Evolutionary conservation across 2,797 vertebrate genomes (phyloP), one percentile per base, ranked within the genome.

Genomic region (Schizothorax lantsangensis): DNA sequence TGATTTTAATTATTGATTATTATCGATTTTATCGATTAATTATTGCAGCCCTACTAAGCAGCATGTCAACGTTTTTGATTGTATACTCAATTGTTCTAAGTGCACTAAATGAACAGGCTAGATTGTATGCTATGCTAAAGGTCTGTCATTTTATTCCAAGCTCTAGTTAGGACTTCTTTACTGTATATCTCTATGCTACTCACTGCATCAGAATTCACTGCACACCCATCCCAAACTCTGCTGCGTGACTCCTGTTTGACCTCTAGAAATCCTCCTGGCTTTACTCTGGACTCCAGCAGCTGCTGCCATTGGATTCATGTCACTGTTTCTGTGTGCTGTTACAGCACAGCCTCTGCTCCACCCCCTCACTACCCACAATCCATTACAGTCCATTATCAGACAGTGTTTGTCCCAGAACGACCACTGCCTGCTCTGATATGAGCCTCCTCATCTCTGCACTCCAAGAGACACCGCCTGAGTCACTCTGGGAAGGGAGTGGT

Each of bases 301-400:
- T 72, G 81, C 81, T 54, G 33, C 66, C 68, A 38, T 72, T 83
- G 15, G 38, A 72, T 72, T 57, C 38, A 71, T 71, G 68, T 71
- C 66, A 71, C 66, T 40, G 80, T 71, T 52, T 82, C 47, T 54
- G 80, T 81, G 45, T 68, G 21, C 43, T 71, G 80, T 81, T 19
- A 81, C 64, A 69, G 45, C 30, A 38, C 47, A 47, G 79, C 79
- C 62, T 68, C 62, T 14, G 43, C 64, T 47, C 64, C 45, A 52
- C 80, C 79, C 62, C 79, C 52, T 40, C 4, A 36, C 47, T 82
- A 71, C 47, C 47, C 80, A 82, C 47, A 71, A 82, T 82, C 66
- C 68, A 82, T 82, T 82, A 71, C 80, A 40, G 68, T 82, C 80
- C 66, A 82, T 72, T 82, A 82, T 71, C 47, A 64, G 49, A 72